Percentiles rank a stretch among this genome's conserved stretches.
Evolutionary conservation across 2,113 vertebrate species (phyloP).

Genomic region (Ptilorrhoa leucosticta): DNA sequence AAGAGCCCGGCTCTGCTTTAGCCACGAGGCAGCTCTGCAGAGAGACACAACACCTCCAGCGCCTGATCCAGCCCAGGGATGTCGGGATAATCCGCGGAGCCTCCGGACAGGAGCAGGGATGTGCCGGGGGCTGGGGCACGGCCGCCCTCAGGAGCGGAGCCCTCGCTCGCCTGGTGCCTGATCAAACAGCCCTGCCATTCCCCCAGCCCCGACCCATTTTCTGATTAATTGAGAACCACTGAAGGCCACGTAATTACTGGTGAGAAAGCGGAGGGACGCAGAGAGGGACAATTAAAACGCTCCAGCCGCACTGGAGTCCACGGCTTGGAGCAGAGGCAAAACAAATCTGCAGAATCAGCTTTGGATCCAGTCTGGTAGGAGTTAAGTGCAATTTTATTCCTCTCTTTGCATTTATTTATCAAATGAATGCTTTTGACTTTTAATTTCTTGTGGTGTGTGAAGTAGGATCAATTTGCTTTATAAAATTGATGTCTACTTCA

Average conservation of each 20-base stretch:
- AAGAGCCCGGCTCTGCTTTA: neutral
- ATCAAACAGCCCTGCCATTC: neutral
- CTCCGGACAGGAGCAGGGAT: neutral
- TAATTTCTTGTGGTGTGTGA: neutral
- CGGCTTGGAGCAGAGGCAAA: neutral
- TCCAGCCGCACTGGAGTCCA: accelerated
- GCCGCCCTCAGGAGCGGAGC: neutral
- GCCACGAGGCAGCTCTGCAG: neutral
- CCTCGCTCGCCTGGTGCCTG: neutral
- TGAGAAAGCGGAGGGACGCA: neutral
- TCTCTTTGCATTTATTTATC: neutral
- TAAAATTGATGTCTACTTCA: neutral
- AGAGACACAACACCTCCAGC: accelerated
- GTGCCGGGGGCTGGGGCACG: neutral
- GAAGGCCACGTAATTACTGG: neutral
- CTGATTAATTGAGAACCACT: neutral
- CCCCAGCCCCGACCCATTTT: neutral
- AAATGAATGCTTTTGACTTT: neutral
- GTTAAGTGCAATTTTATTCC: neutral
- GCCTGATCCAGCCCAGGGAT: neutral
- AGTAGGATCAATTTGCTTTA: neutral
- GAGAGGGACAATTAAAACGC: neutral
- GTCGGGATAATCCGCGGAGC: neutral
- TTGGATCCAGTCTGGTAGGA: neutral
- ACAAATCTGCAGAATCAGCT: neutral